Evolutionary conservation across 1,140 invertebrate species (phyloP).

Genomic region (Nomia melanderi): DNA sequence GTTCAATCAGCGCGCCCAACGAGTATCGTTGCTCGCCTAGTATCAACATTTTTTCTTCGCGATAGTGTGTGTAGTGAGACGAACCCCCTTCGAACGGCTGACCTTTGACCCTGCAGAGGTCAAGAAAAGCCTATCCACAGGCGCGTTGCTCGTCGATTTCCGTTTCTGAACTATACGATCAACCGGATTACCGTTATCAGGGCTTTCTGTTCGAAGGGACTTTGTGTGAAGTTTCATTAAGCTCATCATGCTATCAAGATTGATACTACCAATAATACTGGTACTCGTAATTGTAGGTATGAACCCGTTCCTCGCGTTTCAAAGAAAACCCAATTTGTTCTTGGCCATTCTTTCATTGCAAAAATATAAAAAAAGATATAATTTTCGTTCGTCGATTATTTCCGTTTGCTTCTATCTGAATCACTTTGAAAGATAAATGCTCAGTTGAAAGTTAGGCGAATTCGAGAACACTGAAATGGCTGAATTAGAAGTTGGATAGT

Average conservation of each 20-base stretch:
- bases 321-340: neutral
- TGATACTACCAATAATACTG: conserved; percentile 38
- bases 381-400: no score
- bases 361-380: no score
- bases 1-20: conserved; percentile 36
- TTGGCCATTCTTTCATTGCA: conserved; percentile 3
- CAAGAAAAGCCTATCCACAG: conserved; percentile 45
- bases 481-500: neutral
- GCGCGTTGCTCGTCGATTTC: conserved; percentile 45
- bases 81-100: conserved; percentile 28
- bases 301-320: neutral
- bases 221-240: conserved; percentile 22
- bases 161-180: conserved; percentile 19
- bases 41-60: conserved; percentile 17
- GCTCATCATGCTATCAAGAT: conserved; percentile 53
- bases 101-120: conserved; percentile 46
- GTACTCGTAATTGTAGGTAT: conserved; percentile 61
- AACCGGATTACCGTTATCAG: conserved; percentile 44
- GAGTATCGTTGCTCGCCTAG: conserved; percentile 27
- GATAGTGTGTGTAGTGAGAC: conserved; percentile 34
- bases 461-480: no score
- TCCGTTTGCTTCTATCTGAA: no score
- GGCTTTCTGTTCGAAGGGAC: conserved; percentile 3
- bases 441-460: no score
- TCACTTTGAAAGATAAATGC: no score